Percentiles rank a stretch among this genome's conserved stretches.
These are phyloP conservation scores for Euclidia mi DNA, from an alignment of 2,888 invertebrate species.

Conservation along the genomic window DNA sequence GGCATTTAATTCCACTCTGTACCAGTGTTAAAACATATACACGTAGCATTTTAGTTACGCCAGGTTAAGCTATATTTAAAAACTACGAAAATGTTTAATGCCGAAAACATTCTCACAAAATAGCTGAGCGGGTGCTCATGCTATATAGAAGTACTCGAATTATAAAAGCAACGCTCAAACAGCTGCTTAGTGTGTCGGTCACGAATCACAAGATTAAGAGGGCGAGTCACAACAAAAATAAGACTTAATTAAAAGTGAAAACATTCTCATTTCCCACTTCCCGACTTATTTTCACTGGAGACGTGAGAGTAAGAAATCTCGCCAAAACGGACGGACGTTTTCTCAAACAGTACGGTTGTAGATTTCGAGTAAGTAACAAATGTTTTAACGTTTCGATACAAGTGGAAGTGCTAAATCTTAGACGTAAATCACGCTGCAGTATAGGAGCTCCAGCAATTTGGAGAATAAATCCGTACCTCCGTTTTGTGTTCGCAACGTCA, in stretches of 20 bases:
- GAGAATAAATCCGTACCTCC: conserved; percentile 73
- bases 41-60: no score
- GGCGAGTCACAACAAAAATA: conserved; percentile 68
- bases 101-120: no score
- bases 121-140: conserved; percentile 31
- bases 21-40: neutral
- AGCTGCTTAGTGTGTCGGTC: conserved; percentile 70
- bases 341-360: conserved; percentile 64
- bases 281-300: conserved; percentile 58
- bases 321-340: conserved; percentile 54
- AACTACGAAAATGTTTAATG: neutral
- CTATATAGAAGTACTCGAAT: conserved; percentile 18
- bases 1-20: conserved; percentile 26
- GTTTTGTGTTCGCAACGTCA: conserved; percentile 69
- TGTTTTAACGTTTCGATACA: conserved; percentile 81
- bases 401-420: conserved; percentile 81
- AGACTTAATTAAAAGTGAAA: conserved; percentile 76
- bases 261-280: conserved; percentile 59
- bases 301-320: conserved; percentile 63
- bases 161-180: conserved; percentile 41
- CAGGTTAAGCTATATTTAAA: neutral
- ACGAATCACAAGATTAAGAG: conserved; percentile 68
- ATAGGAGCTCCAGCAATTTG: conserved; percentile 67
- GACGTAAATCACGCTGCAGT: conserved; percentile 75
- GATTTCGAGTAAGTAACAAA: conserved; percentile 77